Base-by-base conservation (phyloP, 1,140 invertebrate species). In the Drosophila bocqueti region DNA sequence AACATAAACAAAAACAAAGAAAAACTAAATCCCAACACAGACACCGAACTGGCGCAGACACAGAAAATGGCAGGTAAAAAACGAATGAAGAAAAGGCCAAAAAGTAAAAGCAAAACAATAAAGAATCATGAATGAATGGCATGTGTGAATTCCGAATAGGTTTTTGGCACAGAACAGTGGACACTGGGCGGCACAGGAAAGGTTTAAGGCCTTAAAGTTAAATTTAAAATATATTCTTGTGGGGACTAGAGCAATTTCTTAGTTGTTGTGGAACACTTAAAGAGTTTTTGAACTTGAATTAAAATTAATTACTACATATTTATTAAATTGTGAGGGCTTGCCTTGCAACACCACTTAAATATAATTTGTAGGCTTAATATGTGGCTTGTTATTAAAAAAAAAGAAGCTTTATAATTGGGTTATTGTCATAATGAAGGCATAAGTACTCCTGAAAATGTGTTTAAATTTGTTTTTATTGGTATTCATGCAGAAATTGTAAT, bases 1-100 rank as follows among this genome's bases (percentile, higher is more conserved):
- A 72, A 83, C 75, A 83, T 87, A 76, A 85, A 61, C 79, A 84
- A 76, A 55, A 79, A 78, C 75, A 80, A 83, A 77, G 73, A 67
- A 78, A 76, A 78, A 65, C 45, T 59, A 54, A 59, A 49, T 26
- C 26, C 38, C 16, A 13, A 26, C 36, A 26, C 68, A 52, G 49
- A 54, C 36, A 29, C 26, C 11, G 11, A 42, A 42, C 31, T 26
- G 55, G 65, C 52, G 36, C 59, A 66, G 21, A 65, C 45, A 59
- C 36, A 46, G 54, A 43, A 65, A 60, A 31, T 57, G 69, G 45
- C 59, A 59, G 61, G 73, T 67, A 45, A 38, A 67, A 76, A 52
- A 66, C 21, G 36, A 58, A 60, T 26, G 18, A 62, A 46, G 64
- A 63, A 80, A 52, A 52, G 26, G 15, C 36, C 36, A 10, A 50